Evolutionary conservation across 2,888 invertebrate species (phyloP), one percentile per base, ranked within the genome.

Genomic region (Drosophila austrosaltans): DNA sequence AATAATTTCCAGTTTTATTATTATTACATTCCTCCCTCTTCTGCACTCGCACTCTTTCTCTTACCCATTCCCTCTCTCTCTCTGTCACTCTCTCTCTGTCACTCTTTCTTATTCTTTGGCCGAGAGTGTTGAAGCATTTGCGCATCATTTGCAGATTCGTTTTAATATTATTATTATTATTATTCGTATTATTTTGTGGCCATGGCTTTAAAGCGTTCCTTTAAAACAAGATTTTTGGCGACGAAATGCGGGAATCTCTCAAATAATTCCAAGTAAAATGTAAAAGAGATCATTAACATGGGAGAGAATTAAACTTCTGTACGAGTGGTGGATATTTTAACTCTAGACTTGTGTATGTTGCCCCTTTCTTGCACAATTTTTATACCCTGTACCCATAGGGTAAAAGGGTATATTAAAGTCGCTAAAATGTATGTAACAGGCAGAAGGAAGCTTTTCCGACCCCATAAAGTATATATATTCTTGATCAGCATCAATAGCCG

Each of bases 61-160:
- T 36, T 7, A 3, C 12, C 12, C 20, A 0, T 1, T 48, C 10
- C 10, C 25, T 48, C 3, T n/a, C n/a, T 40, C 40, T 12, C 25
- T 25, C 48, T 16, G 16, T 16, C 16, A 16, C 16, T 48, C 3
- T 44, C 0, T 8, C 48, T 48, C 16, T 48, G 2, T 10, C 44
- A 36, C 8, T 44, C 44, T 20, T 44, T 16, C 16, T 22, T 20
- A 22, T 10, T 53, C 62, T 60, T 66, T 68, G 40, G 66, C 60
- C 44, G 71, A 87, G 83, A 83, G 89, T 85, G 85, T 87, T 89
- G 90, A 85, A 90, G 77, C 89, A 90, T 86, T 85, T 89, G 69
- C 85, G 90, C 85, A 82, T 89, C 89, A 89, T 85, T 85, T 89
- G 83, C 85, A 87, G 89, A 89, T 89, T 89, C 85, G 83, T 57